Percentiles rank a stretch among this genome's conserved stretches.
Conservation (phyloP, 1,140 invertebrate species). For the Cyclargus thomasi region DNA sequence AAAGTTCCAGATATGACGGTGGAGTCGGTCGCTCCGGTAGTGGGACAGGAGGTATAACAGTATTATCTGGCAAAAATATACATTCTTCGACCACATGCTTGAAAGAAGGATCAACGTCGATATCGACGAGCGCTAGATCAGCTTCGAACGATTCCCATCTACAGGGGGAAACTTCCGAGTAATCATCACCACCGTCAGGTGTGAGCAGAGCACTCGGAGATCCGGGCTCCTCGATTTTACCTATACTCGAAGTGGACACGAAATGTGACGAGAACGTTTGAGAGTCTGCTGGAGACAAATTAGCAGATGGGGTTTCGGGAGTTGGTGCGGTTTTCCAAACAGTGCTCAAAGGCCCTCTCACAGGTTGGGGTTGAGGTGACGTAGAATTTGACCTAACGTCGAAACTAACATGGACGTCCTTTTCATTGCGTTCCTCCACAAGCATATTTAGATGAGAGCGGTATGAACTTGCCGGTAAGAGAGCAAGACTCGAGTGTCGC, state of each 20-base stretch:
- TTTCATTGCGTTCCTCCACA: slow-evolving; percentile 57
- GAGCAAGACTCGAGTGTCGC: slow-evolving; percentile 60
- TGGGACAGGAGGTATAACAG: slow-evolving; percentile 47
- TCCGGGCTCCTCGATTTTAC: slow-evolving; percentile 60
- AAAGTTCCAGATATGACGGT: slow-evolving; percentile 65
- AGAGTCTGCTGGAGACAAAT: slow-evolving; percentile 76
- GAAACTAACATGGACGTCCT: slow-evolving; percentile 70
- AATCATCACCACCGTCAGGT: slow-evolving; percentile 71
- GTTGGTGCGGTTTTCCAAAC: slow-evolving; percentile 72
- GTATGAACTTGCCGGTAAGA: slow-evolving; percentile 63
- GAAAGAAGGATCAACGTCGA: slow-evolving; percentile 71
- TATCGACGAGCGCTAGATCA: slow-evolving; percentile 67
- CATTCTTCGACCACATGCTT: slow-evolving; percentile 77
- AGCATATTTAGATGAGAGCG: slow-evolving; percentile 68
- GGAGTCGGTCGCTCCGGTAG: slow-evolving; percentile 61
- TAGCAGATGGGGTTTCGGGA: slow-evolving; percentile 77
- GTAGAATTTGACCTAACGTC: slow-evolving; percentile 60
- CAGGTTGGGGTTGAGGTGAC: slow-evolving; percentile 50
- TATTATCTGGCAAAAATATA: slow-evolving; percentile 74
- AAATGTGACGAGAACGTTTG: slow-evolving; percentile 78
- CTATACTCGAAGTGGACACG: slow-evolving; percentile 74
- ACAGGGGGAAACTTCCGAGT: slow-evolving; percentile 63
- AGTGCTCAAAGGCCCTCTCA: slow-evolving; percentile 53
- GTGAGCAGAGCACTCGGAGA: slow-evolving; percentile 76
- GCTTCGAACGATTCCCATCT: slow-evolving; percentile 75